A percentile compares a stretch with the other conserved stretches of the same genome.
Evolutionary conservation across 92 coral and sea anemone genomes (phyloP).

Genomic region (Heteractis magnifica): DNA sequence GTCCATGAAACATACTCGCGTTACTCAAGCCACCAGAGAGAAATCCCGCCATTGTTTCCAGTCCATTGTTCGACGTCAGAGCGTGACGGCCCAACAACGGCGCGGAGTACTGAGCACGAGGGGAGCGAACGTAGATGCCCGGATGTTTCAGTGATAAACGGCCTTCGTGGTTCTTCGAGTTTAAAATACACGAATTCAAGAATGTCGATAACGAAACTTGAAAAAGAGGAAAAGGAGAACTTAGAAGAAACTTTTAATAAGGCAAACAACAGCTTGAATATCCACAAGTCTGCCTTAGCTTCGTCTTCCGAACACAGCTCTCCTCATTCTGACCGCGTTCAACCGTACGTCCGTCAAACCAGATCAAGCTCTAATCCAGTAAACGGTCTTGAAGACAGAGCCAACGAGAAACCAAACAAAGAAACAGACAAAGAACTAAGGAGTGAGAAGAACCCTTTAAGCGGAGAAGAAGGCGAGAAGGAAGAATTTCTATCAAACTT

Average conservation of each 20-base stretch:
- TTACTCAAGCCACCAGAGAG: slow-evolving; percentile 62
- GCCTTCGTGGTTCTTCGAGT: neutral
- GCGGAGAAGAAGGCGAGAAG: slow-evolving; percentile 55
- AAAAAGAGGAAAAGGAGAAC: slow-evolving; percentile 36
- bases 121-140: slow-evolving; percentile 21
- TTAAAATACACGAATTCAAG: slow-evolving; percentile 13
- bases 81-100: slow-evolving; percentile 37
- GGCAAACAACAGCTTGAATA: slow-evolving; percentile 29
- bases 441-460: slow-evolving; percentile 15
- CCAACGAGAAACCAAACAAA: slow-evolving; percentile 19
- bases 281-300: neutral
- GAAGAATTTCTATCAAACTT: slow-evolving; percentile 68
- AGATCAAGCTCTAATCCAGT: slow-evolving; percentile 24
- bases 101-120: slow-evolving; percentile 28
- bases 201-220: slow-evolving; percentile 2
- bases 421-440: slow-evolving; percentile 26
- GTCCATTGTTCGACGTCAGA: slow-evolving; percentile 66
- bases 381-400: slow-evolving; percentile 30
- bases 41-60: slow-evolving; percentile 62
- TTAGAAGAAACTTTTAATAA: slow-evolving; percentile 40
- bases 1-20: slow-evolving; percentile 51
- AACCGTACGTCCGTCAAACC: slow-evolving; percentile 29
- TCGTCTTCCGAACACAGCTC: slow-evolving; percentile 29
- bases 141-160: slow-evolving; percentile 8
- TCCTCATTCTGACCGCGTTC: slow-evolving; percentile 30